Evolutionary conservation across 2,113 vertebrate species (phyloP), one percentile per base, ranked within the genome.

Genomic region (Calidris pugnax): DNA sequence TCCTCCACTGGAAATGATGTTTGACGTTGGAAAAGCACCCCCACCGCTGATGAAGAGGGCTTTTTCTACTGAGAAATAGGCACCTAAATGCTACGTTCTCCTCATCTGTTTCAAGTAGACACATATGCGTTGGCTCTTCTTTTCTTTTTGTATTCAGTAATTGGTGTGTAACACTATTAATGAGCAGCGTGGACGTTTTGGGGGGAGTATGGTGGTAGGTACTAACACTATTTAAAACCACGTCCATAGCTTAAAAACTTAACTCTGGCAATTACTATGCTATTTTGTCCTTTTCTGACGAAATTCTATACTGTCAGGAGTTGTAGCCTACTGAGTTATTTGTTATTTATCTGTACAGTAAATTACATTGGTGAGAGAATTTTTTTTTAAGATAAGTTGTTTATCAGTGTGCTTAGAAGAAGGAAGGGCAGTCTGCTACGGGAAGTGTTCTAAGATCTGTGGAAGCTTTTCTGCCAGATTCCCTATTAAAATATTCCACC

Each of bases 1-100:
- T 30, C 99, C 99, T 13, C 99, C 98, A 3, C 98, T 99, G 33
- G 99, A 99, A 95, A 99, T 98, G 67, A 98, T 99, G 95, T 99
- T 99, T 81, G 99, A 99, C 69, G 96, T 99, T 5, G 98, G 99
- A 4, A 99, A 99, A 95, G 98, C 99, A 9, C 99, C 99, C 2
- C 99, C 99, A 7, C 99, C 99, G 0, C 69, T 99, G 59, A 99
- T 99, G 99, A 99, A 99, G 97, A 99, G 99, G 86, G 99, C 99
- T 55, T 99, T 99, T 98, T 99, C 99, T 75, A 99, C 99, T 2
- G 99, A 99, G 96, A 99, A 99, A 97, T 99, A 96, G 98, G 89
- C 72, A 28, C 76, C 63, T 62, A 6, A 39, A 41, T 60, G 30
- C 51, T 76, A 79, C 93, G 39, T 80, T 63, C 48, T 84, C 7